Base-by-base conservation (phyloP, 2,888 invertebrate species). In the Plemyria rubiginata region DNA sequence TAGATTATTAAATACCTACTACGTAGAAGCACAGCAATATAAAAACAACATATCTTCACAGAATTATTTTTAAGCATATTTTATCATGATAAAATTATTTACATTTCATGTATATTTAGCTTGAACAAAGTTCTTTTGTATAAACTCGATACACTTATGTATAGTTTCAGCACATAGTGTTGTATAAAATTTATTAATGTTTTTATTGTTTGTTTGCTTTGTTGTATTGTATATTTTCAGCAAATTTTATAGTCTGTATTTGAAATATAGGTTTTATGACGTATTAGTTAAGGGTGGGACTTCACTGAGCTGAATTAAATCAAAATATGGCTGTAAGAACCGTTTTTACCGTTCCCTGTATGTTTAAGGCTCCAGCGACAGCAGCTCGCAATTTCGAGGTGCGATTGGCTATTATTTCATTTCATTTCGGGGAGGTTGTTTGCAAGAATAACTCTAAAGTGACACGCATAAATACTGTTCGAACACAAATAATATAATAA, bases 91-190 rank as follows among this genome's bases (percentile, higher is more conserved):
- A 63, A 54, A 54, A 62, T 68, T 63, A 65, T 70, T 71, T 70
- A 68, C 65, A 60, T 70, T 71, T 64, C 60, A 56, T 87, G 84
- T 87, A 86, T 86, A 86, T 87, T 85, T 84, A 71, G 85, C 81
- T 83, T 84, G 89, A 89, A 89, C 89, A 85, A 86, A 89, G 89
- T 89, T 89, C 89, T 84, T 73, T 62, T 78, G 73, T 81, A 77
- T 75, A 77, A 75, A 75, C 70, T 60, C 38, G 55, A 64, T 68
- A 75, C 77, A 77, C 77, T 72, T 71, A 48, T 82, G 79, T 83
- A 81, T 84, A 83, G 68, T 71, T 71, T 52, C 84, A 83, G 85
- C 87, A 87, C 87, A 83, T 82, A 86, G 87, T 87, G 87, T 87
- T 86, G 85, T 81, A 76, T 75, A 75, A 75, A 73, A 67, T 72